phyloP scores from a whole-genome alignment of 2,888 invertebrate genomes.

The Aromia moschata region DNA sequence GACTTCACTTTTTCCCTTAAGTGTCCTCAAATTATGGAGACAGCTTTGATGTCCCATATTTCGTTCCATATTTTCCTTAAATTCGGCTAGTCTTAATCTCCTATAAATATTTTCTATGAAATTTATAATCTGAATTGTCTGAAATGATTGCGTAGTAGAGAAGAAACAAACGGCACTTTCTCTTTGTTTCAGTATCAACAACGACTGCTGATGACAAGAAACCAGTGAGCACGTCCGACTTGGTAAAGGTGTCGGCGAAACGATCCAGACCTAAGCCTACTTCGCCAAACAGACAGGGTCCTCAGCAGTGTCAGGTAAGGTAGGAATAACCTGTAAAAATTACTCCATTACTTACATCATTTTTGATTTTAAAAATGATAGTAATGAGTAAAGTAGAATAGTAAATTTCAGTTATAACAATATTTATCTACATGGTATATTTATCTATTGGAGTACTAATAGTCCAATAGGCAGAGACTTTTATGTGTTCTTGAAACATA shows the following conservation, averaged over 20 bases:
- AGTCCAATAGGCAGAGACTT: too few species aligned
- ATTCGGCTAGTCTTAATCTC: too few species aligned
- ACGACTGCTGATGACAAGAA: conserved; percentile 65
- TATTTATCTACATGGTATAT: not conserved
- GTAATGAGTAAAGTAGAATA: conserved; percentile 1
- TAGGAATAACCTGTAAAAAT: too few species aligned
- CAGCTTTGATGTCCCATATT: too few species aligned
- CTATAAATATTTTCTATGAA: too few species aligned
- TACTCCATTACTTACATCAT: too few species aligned
- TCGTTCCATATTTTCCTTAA: too few species aligned
- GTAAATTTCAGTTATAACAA: not conserved
- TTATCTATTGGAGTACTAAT: too few species aligned
- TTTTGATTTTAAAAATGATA: not conserved
- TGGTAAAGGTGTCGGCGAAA: conserved; percentile 70
- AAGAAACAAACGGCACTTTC: not conserved
- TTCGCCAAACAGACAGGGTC: conserved; percentile 90
- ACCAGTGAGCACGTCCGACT: conserved; percentile 62
- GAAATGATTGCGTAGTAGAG: not conserved
- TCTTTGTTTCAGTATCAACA: conserved; percentile 57
- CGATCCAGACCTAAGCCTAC: conserved; percentile 84
- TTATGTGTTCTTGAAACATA: too few species aligned
- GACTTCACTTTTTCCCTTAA: too few species aligned
- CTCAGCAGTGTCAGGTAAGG: conserved; percentile 92
- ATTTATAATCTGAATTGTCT: too few species aligned
- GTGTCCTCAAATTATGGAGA: too few species aligned